Evolutionary conservation across 2,113 vertebrate genomes (phyloP).

Genomic region (Nyctibius bracteatus): DNA sequence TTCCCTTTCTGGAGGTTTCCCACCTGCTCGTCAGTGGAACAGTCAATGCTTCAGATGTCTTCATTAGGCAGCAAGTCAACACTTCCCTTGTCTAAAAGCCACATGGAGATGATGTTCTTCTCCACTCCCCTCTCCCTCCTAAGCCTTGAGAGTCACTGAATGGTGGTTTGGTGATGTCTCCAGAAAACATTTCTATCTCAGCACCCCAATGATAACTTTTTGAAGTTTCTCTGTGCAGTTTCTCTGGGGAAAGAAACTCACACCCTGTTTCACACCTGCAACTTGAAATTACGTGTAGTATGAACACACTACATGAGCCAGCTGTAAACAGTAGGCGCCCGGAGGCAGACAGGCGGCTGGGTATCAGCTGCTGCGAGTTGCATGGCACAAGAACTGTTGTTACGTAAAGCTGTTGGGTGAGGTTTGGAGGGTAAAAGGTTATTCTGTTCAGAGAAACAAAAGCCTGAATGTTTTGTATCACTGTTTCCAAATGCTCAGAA

Average conservation of each 20-base stretch:
- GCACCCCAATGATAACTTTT: not conserved
- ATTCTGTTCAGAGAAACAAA: not conserved
- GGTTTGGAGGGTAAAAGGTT: not conserved
- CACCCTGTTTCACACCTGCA: not conserved
- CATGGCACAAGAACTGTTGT: not conserved
- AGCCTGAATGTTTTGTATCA: not conserved
- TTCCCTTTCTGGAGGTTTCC: not conserved
- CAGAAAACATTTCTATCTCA: not conserved
- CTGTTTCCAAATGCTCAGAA: not conserved
- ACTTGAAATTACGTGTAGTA: not conserved
- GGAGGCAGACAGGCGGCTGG: not conserved
- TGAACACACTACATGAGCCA: fast-evolving
- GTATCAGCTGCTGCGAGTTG: not conserved
- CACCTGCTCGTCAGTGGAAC: not conserved
- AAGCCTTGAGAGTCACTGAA: not conserved
- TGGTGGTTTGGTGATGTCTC: not conserved
- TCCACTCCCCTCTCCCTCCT: not conserved
- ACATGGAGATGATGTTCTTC: not conserved
- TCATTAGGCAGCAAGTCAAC: not conserved
- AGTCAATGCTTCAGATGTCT: not conserved
- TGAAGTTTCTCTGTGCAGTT: not conserved
- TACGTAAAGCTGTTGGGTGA: not conserved
- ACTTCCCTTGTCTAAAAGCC: not conserved
- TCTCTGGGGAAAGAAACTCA: not conserved
- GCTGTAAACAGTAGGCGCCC: fast-evolving